phyloP scores from a whole-genome alignment of 2,113 vertebrate species.

The Vulpes lagopus region DNA sequence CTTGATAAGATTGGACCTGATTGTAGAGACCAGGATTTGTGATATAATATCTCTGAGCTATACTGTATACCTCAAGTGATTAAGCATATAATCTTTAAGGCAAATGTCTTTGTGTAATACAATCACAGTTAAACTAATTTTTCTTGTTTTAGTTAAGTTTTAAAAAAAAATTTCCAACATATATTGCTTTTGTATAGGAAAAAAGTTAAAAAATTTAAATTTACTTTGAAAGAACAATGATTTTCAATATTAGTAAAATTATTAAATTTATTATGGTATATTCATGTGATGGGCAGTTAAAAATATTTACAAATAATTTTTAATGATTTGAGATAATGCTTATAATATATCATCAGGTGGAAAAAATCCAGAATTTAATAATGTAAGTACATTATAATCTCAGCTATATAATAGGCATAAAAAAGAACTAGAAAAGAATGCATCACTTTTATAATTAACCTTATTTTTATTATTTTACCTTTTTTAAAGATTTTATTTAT shows the following conservation, averaged over 20 bases:
- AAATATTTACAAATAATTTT: constrained; percentile 49
- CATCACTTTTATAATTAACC: not conserved
- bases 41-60: not conserved
- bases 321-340: constrained; percentile 55
- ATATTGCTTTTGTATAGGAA: constrained; percentile 31
- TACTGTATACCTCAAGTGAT: not conserved
- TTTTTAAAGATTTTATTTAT: too few relatives aligned
- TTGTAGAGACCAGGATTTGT: not conserved
- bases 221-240: not conserved
- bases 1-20: not conserved
- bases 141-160: constrained; percentile 47
- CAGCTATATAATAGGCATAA: not conserved
- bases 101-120: not conserved
- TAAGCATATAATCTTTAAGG: not conserved
- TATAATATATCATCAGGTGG: not conserved
- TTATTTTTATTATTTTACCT: not conserved
- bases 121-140: constrained; percentile 42
- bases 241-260: constrained; percentile 16
- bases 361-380: not conserved
- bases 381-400: not conserved
- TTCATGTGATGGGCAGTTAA: constrained; percentile 1
- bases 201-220: constrained; percentile 6
- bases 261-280: constrained; percentile 37
- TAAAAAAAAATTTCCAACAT: not conserved
- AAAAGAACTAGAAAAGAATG: constrained; percentile 19